Percentiles rank a stretch among this genome's conserved stretches.
phyloP scores from a whole-genome alignment of 2,888 invertebrate species.

The Nephrotoma appendiculata region DNA sequence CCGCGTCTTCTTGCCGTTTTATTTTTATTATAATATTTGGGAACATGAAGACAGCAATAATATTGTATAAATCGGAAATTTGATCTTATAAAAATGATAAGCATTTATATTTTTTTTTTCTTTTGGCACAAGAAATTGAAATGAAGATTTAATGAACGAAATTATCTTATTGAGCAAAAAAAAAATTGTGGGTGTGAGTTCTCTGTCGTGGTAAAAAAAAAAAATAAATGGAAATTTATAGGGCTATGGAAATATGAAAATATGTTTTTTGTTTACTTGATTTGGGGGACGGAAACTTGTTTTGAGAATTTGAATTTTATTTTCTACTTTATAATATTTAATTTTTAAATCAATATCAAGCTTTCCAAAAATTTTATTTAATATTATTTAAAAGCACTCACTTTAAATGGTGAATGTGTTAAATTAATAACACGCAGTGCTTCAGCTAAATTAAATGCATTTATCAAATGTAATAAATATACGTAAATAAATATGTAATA shows the following conservation, averaged over 20 bases:
- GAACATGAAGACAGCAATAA: not conserved
- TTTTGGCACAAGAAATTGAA: not conserved
- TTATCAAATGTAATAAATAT: too few species aligned
- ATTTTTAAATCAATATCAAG: too few species aligned
- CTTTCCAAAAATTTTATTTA: too few species aligned
- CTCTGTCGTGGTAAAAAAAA: not conserved
- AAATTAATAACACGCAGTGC: too few species aligned
- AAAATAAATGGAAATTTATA: not conserved
- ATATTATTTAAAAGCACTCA: too few species aligned
- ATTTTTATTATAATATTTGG: not conserved
- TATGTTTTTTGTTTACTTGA: not conserved
- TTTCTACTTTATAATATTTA: too few species aligned
- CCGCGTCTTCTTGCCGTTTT: not conserved
- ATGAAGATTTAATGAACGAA: not conserved
- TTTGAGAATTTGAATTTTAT: not conserved
- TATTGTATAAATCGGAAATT: not conserved
- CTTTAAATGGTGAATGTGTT: too few species aligned
- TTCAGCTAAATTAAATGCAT: too few species aligned
- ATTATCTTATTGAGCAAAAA: not conserved
- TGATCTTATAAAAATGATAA: not conserved
- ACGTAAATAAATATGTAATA: too few species aligned
- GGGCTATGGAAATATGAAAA: not conserved
- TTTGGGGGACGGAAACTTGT: not conserved
- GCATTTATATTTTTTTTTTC: not conserved
- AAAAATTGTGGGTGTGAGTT: not conserved